These are phyloP conservation scores for Chelon auratus DNA, from an alignment of 2,797 vertebrate genomes.

Conservation along the genomic window DNA sequence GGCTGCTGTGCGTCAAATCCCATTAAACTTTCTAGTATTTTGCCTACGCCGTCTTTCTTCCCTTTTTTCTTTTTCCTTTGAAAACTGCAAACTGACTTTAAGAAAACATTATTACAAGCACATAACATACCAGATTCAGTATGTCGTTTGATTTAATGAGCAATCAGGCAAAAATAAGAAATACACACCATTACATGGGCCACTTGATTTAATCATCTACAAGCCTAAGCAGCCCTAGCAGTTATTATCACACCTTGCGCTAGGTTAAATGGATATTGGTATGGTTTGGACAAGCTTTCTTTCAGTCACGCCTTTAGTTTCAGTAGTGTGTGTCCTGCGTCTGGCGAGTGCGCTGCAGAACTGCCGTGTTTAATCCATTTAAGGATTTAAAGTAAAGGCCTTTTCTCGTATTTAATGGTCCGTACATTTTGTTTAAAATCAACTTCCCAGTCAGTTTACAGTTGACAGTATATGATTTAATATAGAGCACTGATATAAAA, in stretches of 20 bases:
- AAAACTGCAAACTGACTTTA: neutral
- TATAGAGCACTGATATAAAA: neutral
- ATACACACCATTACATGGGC: neutral
- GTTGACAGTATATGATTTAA: neutral
- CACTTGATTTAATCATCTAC: too few relatives aligned
- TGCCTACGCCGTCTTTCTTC: neutral
- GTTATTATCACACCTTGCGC: neutral
- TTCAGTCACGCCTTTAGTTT: neutral
- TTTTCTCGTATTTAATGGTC: neutral
- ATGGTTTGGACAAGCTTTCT: neutral
- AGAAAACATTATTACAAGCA: too few relatives aligned
- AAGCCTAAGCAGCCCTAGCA: neutral
- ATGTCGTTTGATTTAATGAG: too few relatives aligned
- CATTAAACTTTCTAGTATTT: slow-evolving; percentile 7
- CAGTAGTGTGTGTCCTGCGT: neutral
- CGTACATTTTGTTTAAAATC: neutral
- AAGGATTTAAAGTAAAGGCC: neutral
- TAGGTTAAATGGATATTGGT: neutral
- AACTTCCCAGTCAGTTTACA: neutral
- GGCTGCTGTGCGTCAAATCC: neutral
- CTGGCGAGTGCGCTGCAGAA: neutral
- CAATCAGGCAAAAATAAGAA: neutral
- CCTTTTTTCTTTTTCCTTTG: neutral
- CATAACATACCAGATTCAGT: too few relatives aligned
- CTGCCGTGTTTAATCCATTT: neutral